Evolutionary conservation across 2,113 vertebrate species (phyloP), one percentile per base, ranked within the genome.

Genomic region (Cinclus cinclus): DNA sequence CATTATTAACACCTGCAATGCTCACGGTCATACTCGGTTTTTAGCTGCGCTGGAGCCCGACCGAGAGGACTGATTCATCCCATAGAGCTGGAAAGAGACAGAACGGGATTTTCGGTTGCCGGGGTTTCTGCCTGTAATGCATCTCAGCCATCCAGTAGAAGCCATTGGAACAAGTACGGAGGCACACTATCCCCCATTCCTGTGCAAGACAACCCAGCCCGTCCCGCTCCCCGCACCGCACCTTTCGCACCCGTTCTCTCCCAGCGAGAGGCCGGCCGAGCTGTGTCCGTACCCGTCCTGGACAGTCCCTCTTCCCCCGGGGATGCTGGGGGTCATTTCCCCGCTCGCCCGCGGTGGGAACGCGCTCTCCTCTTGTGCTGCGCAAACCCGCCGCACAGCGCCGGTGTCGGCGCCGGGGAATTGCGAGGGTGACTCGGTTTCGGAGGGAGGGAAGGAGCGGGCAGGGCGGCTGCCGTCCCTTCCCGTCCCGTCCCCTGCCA

Each of bases 21-120:
- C 59, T n/a, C 3, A 5, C 11, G 11, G 63, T 15, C 25, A 1
- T 2, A 35, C 3, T 33, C 15, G 2, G 3, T 35, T 42, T 25
- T 65, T 3, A 10, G 50, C 12, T 7, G 44, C 3, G 23, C n/a
- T 16, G 74, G 55, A 69, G 53, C 46, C 37, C 74, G 9, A 9
- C 35, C 6, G 50, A 47, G 30, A 28, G 27, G 33, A 30, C 35
- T 10, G 60, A 68, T 53, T 76, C 74, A 58, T 27, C 41, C 49
- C 37, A 8, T 1, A 1, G 7, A 50, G 35, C n/a, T 8, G 83
- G 6, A 67, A 47, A 39, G 31, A 62, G 11, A 35, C 13, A 65
- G 16, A 59, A 31, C 0, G 0, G 13, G 13, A 7, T 55, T 50
- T 28, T 75, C 3, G 15, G 19, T 55, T 42, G 28, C 41, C 37